Evolutionary conservation across 2,113 vertebrate genomes (phyloP), one percentile per base, ranked within the genome.

Genomic region (Corythoichthys haematopterus): DNA sequence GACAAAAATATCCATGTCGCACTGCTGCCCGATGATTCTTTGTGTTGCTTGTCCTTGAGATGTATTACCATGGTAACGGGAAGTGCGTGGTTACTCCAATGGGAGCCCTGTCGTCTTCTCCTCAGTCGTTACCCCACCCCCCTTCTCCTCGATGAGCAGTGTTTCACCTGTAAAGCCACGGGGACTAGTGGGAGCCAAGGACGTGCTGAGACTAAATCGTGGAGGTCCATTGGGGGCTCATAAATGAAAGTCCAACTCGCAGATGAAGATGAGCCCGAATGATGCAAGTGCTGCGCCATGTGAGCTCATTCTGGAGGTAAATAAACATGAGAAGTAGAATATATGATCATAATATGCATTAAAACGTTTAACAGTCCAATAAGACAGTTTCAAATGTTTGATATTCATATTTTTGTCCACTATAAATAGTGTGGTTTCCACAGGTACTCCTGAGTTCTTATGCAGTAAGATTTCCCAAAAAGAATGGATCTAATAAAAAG

Each of bases 31-130:
- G n/a, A 57, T 59, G 74, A 70, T 80, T 67, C 64, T 68, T 57
- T 70, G 37, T 83, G 84, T 86, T 74, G 73, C 73, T 74, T 77
- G 16, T 77, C 80, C 83, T 72, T 46, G 51, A 79, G 85, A 70
- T 73, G 55, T 70, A 81, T 84, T 76, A 71, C 79, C 87, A 92
- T 90, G 77, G 90, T 78, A 90, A 90, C 87, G 80, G 85, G 83
- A 90, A 84, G 78, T 72, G 72, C 50, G 65, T 47, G 53, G 51
- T 35, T 9, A 10, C 63, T 73, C 84, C 59, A 3, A 47, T 45
- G 89, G 82, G 87, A 77, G 40, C 2, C 40, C 58, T 7, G 2
- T 11, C 28, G 10, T 14, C 53, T 7, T 2, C 63, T 75, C 76
- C 78, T 46, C 33, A 68, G 72, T 9, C 53, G 61, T 55, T 63